A percentile compares a stretch with the other conserved stretches of the same genome.
Evolutionary conservation across 2,797 vertebrate species (phyloP).

Genomic region (Anguilla megastoma): DNA sequence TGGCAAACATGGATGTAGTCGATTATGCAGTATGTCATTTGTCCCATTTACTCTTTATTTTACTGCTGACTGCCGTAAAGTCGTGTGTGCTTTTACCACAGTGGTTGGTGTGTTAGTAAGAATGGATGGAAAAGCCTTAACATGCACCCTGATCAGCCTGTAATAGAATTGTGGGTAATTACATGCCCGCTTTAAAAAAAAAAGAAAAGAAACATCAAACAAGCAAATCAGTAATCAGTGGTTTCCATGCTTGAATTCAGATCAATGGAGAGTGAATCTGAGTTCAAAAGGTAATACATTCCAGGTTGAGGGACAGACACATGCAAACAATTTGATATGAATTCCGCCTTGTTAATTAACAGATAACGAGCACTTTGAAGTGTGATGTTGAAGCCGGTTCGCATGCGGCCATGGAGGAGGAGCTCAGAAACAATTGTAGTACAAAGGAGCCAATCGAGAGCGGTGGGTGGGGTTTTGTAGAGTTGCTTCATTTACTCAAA

Average conservation of each 20-base stretch:
- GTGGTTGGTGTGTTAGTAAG: neutral
- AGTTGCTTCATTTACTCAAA: neutral
- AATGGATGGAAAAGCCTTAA: neutral
- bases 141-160: neutral
- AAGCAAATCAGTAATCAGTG: neutral
- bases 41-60: neutral
- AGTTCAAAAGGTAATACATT: slow-evolving; percentile 31
- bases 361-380: slow-evolving; percentile 52
- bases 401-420: neutral
- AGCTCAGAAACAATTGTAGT: neutral
- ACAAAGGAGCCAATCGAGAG: neutral
- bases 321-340: slow-evolving; percentile 32
- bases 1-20: neutral
- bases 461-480: slow-evolving; percentile 5
- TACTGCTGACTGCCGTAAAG: neutral
- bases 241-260: slow-evolving; percentile 27
- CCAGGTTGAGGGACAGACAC: slow-evolving; percentile 12
- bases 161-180: neutral
- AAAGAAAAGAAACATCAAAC: neutral
- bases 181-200: too few species aligned
- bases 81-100: neutral
- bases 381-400: slow-evolving; percentile 9
- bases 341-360: slow-evolving; percentile 51
- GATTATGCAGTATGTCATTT: neutral
- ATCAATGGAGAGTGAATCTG: slow-evolving; percentile 19